phyloP scores from a whole-genome alignment of 2,797 vertebrate genomes.

The Botia kubotai region DNA sequence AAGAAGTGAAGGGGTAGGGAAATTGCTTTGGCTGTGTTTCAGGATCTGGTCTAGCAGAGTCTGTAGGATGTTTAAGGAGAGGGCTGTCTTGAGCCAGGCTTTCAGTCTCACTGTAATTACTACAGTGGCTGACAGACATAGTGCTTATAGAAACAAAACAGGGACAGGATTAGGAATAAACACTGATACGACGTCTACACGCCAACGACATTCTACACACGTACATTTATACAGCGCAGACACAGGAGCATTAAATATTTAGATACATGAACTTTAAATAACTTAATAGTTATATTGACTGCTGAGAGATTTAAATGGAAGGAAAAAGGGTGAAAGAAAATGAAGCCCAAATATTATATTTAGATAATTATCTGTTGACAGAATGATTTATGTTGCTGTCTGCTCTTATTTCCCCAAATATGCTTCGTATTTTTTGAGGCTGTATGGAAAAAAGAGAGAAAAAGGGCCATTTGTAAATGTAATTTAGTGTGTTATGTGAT shows the following conservation, averaged over 20 bases:
- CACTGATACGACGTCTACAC: slow-evolving; percentile 68
- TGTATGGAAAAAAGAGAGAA: not conserved
- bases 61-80: slow-evolving; percentile 80
- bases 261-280: slow-evolving; percentile 36
- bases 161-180: slow-evolving; percentile 81
- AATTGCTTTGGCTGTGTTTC: slow-evolving; percentile 76
- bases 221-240: slow-evolving; percentile 46
- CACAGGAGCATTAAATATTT: slow-evolving; percentile 17
- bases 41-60: slow-evolving; percentile 70
- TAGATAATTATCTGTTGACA: slow-evolving; percentile 36
- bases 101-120: slow-evolving; percentile 84
- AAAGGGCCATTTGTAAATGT: not conserved
- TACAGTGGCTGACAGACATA: slow-evolving; percentile 81
- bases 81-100: slow-evolving; percentile 75
- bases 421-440: not conserved
- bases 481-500: too few relatives aligned
- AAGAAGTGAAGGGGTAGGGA: slow-evolving; percentile 47
- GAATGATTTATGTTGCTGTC: slow-evolving; percentile 24
- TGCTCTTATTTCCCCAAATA: not conserved
- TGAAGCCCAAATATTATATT: slow-evolving; percentile 40
- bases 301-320: slow-evolving; percentile 46
- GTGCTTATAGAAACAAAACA: slow-evolving; percentile 85
- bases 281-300: slow-evolving; percentile 35
- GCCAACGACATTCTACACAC: slow-evolving; percentile 45
- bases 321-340: slow-evolving; percentile 32